phyloP scores from a whole-genome alignment of 2,113 vertebrate species.

The Hippocampus zosterae region DNA sequence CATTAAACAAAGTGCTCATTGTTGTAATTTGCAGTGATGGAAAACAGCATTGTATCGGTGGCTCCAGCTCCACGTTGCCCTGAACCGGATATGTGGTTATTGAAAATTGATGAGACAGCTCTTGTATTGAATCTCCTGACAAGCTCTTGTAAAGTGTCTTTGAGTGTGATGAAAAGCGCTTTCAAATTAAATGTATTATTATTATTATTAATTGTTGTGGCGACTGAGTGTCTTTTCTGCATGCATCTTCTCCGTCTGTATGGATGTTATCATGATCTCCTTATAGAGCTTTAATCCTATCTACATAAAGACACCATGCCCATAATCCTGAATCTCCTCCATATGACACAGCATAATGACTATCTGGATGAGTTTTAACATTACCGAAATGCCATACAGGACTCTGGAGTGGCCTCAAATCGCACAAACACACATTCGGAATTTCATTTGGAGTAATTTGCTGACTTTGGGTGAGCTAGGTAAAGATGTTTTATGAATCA shows the following conservation, averaged over 20 bases:
- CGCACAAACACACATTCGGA: too few relatives aligned
- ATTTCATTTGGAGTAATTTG: too few relatives aligned
- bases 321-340: slow-evolving; percentile 61
- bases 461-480: too few relatives aligned
- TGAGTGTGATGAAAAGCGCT: too few relatives aligned
- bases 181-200: too few relatives aligned
- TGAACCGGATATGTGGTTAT: not conserved
- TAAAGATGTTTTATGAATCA: too few relatives aligned
- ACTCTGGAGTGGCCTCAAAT: not conserved
- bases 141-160: too few relatives aligned
- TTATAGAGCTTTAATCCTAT: slow-evolving; percentile 61
- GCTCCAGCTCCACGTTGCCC: not conserved
- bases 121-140: too few relatives aligned
- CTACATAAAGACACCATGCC: slow-evolving; percentile 51
- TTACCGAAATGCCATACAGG: not conserved
- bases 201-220: not conserved
- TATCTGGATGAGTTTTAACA: not conserved
- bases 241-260: slow-evolving; percentile 22
- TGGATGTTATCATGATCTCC: slow-evolving; percentile 63
- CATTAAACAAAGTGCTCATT: not conserved
- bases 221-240: slow-evolving; percentile 11
- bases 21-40: not conserved
- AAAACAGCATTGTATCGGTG: too few relatives aligned
- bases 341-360: not conserved
- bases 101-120: too few relatives aligned